Conservation (phyloP, 2,797 vertebrate species). For the Hippocampus kuda region DNA sequence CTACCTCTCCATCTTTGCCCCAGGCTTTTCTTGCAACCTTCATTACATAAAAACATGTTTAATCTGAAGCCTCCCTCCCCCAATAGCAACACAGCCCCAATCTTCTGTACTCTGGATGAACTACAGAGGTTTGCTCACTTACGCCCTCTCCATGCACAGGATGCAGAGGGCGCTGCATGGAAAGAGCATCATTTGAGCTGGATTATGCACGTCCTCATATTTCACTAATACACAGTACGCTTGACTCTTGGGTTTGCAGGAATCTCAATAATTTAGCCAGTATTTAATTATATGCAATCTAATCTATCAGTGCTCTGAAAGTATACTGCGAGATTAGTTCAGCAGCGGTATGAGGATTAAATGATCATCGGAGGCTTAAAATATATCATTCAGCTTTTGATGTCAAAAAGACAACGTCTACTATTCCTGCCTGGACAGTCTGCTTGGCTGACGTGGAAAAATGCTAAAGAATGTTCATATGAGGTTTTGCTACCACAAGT, state of each 20-base stretch:
- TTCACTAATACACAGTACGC: conserved; percentile 50
- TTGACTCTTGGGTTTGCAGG: conserved; percentile 33
- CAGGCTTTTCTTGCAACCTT: conserved; percentile 43
- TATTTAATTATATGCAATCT: conserved; percentile 55
- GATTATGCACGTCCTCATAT: conserved; percentile 51
- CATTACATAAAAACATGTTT: conserved; percentile 62
- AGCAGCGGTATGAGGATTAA: conserved; percentile 61
- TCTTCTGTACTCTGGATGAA: conserved; percentile 44
- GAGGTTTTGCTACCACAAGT: not conserved
- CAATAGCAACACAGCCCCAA: conserved; percentile 21
- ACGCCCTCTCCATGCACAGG: conserved; percentile 31
- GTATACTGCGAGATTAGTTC: conserved; percentile 57
- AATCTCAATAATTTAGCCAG: conserved; percentile 51
- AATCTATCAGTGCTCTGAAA: conserved; percentile 46
- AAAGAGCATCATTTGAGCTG: conserved; percentile 54
- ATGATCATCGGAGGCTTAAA: conserved; percentile 57
- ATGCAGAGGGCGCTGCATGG: conserved; percentile 24
- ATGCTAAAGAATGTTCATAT: not conserved
- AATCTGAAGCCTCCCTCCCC: conserved; percentile 47
- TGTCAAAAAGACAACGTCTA: conserved; percentile 52
- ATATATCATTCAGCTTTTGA: conserved; percentile 48
- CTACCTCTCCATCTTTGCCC: conserved; percentile 26
- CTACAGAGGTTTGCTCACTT: conserved; percentile 18
- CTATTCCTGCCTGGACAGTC: conserved; percentile 47
- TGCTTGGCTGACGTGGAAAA: conserved; percentile 11